These are phyloP conservation scores for Hapalemur alaotrensis DNA, from an alignment of 2,797 vertebrate species.

Conservation along the genomic window DNA sequence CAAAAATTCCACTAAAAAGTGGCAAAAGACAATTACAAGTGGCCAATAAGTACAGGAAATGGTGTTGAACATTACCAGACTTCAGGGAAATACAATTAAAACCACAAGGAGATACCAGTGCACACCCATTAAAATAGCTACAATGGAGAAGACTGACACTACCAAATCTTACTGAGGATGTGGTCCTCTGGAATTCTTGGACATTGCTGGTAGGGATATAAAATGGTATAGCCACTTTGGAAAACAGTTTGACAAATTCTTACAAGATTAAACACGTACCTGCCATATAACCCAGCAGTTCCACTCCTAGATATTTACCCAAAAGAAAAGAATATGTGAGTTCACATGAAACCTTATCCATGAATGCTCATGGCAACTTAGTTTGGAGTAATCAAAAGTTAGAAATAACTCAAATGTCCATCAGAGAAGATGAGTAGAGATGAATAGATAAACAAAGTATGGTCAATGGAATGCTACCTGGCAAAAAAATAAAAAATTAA, in stretches of 20 bases:
- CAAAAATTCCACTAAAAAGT: not conserved
- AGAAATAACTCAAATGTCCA: not conserved
- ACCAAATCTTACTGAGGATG: not conserved
- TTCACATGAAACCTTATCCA: not conserved
- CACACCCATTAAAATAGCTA: not conserved
- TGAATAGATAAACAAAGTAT: not conserved
- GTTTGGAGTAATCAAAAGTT: not conserved
- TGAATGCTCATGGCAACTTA: not conserved
- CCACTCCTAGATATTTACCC: not conserved
- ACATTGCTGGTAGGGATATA: too few species aligned
- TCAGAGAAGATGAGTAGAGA: not conserved
- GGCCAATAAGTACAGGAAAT: not conserved
- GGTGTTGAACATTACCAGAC: not conserved
- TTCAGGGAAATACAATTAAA: not conserved
- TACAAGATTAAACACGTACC: not conserved
- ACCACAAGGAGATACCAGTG: not conserved
- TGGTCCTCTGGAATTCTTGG: not conserved
- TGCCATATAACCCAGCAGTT: not conserved
- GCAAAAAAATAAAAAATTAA: not conserved
- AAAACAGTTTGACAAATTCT: not conserved
- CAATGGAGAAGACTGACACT: accelerated
- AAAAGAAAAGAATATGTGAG: not conserved
- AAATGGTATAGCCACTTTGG: not conserved
- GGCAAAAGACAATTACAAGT: not conserved
- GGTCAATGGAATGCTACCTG: accelerated